phyloP scores from a whole-genome alignment of 2,797 vertebrate species.

The Anomalospiza imberbis region DNA sequence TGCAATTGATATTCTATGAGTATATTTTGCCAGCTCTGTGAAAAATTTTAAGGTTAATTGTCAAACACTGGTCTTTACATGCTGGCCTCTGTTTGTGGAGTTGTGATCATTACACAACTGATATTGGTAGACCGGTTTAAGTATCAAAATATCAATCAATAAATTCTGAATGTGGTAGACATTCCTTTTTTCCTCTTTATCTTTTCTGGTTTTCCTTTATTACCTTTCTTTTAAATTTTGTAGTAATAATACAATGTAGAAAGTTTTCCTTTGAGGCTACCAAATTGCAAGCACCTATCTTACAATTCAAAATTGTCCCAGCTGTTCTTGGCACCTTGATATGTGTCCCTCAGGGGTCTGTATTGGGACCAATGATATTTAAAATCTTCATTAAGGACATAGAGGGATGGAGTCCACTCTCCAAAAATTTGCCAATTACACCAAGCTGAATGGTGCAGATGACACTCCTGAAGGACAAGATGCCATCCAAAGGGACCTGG shows the following conservation, averaged over 20 bases:
- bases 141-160: background rate
- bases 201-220: background rate
- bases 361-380: background rate
- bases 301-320: background rate
- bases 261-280: background rate
- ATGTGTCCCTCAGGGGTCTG: rapidly evolving
- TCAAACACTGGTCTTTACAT: background rate
- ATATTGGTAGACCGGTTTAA: background rate
- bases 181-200: background rate
- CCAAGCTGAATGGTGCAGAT: background rate
- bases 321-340: background rate
- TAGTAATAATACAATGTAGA: background rate
- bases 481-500: background rate
- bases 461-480: rapidly evolving
- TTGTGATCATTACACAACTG: background rate
- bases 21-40: background rate
- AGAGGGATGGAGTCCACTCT: background rate
- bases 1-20: background rate
- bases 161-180: background rate
- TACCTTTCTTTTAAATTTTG: background rate
- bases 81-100: background rate
- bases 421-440: background rate
- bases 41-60: background rate
- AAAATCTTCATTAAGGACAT: background rate
- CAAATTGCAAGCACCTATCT: background rate